Conservation (phyloP, 64 coral and sea anemone genomes). For the Porites lutea region DNA sequence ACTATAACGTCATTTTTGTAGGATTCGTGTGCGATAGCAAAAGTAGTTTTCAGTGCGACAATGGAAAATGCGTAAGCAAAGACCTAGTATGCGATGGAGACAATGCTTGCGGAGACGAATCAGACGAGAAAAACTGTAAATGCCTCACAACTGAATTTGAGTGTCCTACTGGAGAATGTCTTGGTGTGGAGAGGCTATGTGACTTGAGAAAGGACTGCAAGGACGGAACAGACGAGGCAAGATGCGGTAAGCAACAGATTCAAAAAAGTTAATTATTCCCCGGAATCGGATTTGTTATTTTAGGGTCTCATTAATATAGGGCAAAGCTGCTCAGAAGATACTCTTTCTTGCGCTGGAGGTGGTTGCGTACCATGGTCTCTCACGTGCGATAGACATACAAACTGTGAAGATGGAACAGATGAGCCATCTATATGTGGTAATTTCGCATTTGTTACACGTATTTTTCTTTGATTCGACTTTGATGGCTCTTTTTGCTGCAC, state of each 20-base stretch:
- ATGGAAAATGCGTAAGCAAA: constrained; percentile 58
- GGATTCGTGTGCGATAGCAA: constrained; percentile 17
- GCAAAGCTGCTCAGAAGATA: constrained; percentile 22
- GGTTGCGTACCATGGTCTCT: constrained; percentile 24
- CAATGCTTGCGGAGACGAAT: constrained; percentile 22
- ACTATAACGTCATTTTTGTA: neutral
- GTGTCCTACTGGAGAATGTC: constrained; percentile 54
- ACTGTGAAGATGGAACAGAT: constrained; percentile 62
- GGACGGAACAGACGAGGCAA: constrained; percentile 47
- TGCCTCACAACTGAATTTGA: constrained; percentile 33
- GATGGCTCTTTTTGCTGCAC: no score
- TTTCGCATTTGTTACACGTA: neutral
- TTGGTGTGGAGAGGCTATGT: constrained; percentile 14
- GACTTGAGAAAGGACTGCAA: constrained; percentile 13
- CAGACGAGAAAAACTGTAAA: constrained; percentile 53
- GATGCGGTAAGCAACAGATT: constrained; percentile 43
- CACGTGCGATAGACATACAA: constrained; percentile 36
- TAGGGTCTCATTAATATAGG: neutral
- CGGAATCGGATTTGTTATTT: neutral
- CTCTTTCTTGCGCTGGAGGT: constrained; percentile 49
- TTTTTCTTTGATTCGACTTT: no score
- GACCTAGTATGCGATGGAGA: constrained; percentile 62
- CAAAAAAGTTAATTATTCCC: neutral
- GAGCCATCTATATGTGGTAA: constrained; percentile 55
- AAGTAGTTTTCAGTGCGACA: constrained; percentile 40